Percentiles rank a stretch among this genome's conserved stretches.
Conservation (phyloP, 2,888 invertebrate species). For the Apocheima hispidaria region DNA sequence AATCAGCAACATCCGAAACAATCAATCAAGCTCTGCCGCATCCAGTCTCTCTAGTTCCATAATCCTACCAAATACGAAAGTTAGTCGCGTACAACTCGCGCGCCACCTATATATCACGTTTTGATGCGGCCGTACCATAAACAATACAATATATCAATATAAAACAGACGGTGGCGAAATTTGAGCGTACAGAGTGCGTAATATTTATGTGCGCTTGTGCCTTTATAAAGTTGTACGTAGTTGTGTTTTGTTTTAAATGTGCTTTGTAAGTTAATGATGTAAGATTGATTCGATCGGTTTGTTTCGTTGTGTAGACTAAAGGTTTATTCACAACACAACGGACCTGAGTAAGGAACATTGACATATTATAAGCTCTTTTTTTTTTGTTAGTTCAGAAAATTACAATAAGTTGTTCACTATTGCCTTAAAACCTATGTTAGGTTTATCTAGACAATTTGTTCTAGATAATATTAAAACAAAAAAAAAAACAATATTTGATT, state of each 20-base stretch:
- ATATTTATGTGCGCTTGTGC: conserved; percentile 74
- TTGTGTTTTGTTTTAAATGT: conserved; percentile 54
- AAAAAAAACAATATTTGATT: no score
- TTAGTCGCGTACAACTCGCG: conserved; percentile 80
- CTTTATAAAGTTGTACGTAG: conserved; percentile 56
- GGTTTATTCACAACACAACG: neutral
- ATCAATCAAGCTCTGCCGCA: conserved; percentile 51
- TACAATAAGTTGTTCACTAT: no score
- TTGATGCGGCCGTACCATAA: conserved; percentile 86
- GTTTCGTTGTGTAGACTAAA: neutral
- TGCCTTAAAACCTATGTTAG: no score
- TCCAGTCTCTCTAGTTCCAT: conserved; percentile 67
- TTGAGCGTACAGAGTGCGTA: conserved; percentile 83
- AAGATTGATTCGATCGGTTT: conserved; percentile 29
- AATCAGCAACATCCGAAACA: conserved; percentile 43
- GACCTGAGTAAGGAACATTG: no score
- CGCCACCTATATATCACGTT: conserved; percentile 84
- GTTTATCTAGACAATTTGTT: no score
- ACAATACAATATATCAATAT: conserved; percentile 87
- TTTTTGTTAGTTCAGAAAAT: no score
- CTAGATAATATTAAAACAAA: no score
- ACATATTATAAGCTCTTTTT: neutral
- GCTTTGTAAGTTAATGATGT: conserved; percentile 38
- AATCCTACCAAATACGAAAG: conserved; percentile 84
- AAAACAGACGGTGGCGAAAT: conserved; percentile 86